phyloP scores from a whole-genome alignment of 2,797 vertebrate genomes.

The Alosa sapidissima region DNA sequence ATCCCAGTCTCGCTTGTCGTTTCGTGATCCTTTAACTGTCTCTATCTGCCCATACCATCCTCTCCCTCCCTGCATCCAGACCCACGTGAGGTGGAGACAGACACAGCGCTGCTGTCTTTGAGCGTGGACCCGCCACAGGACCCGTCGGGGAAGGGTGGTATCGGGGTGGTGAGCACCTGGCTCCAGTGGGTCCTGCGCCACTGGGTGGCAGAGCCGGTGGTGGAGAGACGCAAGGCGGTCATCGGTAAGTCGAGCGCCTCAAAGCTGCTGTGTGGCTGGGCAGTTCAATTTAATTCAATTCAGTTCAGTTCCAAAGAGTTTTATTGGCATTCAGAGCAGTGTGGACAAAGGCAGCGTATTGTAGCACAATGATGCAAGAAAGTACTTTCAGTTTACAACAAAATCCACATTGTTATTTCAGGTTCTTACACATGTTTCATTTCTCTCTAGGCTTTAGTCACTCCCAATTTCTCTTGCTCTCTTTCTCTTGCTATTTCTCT shows the following conservation, averaged over 20 bases:
- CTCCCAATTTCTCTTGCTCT: neutral
- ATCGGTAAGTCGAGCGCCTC: conserved; percentile 76
- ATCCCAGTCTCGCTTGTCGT: conserved; percentile 33
- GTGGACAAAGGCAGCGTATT: too few species aligned
- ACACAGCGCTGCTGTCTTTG: conserved; percentile 85
- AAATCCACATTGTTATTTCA: too few species aligned
- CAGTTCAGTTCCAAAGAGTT: too few species aligned
- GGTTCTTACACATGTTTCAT: neutral
- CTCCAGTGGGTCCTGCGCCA: conserved; percentile 84
- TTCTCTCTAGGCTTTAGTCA: neutral
- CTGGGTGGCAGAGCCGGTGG: conserved; percentile 85
- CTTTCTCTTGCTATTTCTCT: too few species aligned
- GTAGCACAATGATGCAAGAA: too few species aligned
- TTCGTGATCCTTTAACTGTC: conserved; percentile 19
- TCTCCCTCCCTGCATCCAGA: conserved; percentile 62
- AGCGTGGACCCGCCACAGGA: conserved; percentile 72
- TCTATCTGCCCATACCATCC: conserved; percentile 36
- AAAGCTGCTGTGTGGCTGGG: neutral
- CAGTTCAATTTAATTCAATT: neutral
- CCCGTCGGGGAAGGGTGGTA: conserved; percentile 59
- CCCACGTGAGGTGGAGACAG: conserved; percentile 75
- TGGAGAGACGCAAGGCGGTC: conserved; percentile 83
- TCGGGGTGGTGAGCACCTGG: conserved; percentile 81
- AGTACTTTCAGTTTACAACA: too few species aligned
- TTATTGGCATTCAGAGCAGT: too few species aligned